Evolutionary conservation across 2,888 invertebrate genomes (phyloP).

Genomic region (Campoletis raptor): DNA sequence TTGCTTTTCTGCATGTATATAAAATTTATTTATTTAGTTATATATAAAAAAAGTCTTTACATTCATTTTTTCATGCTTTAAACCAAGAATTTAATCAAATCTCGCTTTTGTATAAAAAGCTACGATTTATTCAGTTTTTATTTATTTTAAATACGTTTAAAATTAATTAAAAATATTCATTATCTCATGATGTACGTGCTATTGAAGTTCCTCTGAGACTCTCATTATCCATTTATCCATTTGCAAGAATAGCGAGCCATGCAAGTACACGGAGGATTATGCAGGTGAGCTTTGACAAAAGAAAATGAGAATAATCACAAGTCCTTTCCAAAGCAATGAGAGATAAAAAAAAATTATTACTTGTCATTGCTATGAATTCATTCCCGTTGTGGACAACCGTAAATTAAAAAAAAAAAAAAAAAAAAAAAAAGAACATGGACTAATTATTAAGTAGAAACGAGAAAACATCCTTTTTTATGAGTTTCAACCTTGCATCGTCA

Average conservation of each 20-base stretch:
- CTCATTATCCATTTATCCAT: constrained; percentile 28
- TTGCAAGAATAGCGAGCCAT: constrained; percentile 2
- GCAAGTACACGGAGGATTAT: constrained; percentile 35
- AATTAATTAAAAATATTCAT: constrained; percentile 7
- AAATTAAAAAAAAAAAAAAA: not conserved
- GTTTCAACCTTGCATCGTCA: not conserved
- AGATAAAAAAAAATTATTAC: constrained; percentile 20
- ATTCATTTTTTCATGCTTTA: not conserved
- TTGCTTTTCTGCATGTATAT: not conserved
- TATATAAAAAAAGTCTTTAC: not conserved
- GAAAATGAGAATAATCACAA: constrained; percentile 13
- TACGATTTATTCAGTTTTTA: not conserved
- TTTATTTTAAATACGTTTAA: not conserved
- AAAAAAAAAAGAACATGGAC: too few relatives aligned
- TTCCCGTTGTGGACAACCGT: not conserved
- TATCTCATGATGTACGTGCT: constrained; percentile 7
- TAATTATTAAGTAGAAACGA: not conserved
- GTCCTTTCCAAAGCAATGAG: constrained; percentile 8
- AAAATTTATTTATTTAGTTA: not conserved
- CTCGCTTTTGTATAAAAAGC: not conserved
- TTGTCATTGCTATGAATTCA: not conserved
- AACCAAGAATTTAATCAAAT: not conserved
- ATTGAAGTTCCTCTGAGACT: constrained; percentile 33
- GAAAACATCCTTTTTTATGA: not conserved
- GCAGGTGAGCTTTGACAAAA: constrained; percentile 42